A percentile compares a stretch with the other conserved stretches of the same genome.
These are phyloP conservation scores for Argyrosomus japonicus DNA, from an alignment of 2,113 vertebrate species.

Conservation along the genomic window DNA sequence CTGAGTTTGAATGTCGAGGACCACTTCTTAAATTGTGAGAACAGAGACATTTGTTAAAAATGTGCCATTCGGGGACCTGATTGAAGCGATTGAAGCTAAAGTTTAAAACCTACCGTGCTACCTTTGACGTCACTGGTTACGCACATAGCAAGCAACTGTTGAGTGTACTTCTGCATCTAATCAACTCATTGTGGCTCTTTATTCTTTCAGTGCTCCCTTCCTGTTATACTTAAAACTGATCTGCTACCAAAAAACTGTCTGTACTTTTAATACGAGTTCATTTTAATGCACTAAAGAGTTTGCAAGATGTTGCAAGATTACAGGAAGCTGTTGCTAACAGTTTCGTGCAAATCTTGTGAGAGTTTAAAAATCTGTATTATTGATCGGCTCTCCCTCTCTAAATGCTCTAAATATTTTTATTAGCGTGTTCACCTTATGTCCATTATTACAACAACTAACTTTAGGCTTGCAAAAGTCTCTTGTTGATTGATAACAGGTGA, in stretches of 20 bases:
- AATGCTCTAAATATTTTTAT: not conserved
- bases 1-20: not conserved
- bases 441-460: not conserved
- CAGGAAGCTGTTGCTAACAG: too few relatives aligned
- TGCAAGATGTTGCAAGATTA: too few relatives aligned
- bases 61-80: too few relatives aligned
- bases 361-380: not conserved
- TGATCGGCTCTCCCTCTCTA: too few relatives aligned
- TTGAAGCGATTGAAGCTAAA: too few relatives aligned
- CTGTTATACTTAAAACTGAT: not conserved
- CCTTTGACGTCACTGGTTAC: not conserved
- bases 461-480: not conserved
- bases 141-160: not conserved
- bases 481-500: not conserved
- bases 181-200: not conserved
- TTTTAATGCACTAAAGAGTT: too few relatives aligned
- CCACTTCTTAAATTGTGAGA: not conserved
- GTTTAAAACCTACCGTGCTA: too few relatives aligned
- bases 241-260: not conserved
- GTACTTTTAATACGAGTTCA: too few relatives aligned
- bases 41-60: not conserved
- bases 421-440: not conserved
- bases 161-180: not conserved
- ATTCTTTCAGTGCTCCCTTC: not conserved
- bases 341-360: too few relatives aligned